phyloP scores from a whole-genome alignment of 2,113 vertebrate species.

The Rhea americana region DNA sequence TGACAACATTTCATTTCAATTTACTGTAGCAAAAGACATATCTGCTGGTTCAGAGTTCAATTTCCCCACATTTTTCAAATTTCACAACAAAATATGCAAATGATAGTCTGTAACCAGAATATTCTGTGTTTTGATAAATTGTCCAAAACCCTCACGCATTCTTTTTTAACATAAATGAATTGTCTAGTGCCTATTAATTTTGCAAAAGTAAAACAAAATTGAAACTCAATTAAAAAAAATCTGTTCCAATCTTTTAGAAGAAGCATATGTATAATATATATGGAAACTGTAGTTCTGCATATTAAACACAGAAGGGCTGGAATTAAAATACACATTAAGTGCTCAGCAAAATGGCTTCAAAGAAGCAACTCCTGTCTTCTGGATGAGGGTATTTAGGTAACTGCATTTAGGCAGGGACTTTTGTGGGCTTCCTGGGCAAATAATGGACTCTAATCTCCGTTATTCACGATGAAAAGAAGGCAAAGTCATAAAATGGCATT shows the following conservation, averaged over 20 bases:
- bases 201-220: conserved; percentile 11
- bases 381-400: not conserved
- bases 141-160: not conserved
- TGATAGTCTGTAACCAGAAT: not conserved
- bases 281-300: not conserved
- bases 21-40: not conserved
- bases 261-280: not conserved
- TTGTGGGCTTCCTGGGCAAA: conserved; percentile 29
- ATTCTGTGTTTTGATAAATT: not conserved
- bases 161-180: not conserved
- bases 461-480: conserved; percentile 27
- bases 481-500: conserved; percentile 21
- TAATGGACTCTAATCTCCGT: conserved; percentile 47
- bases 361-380: not conserved
- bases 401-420: conserved; percentile 7
- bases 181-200: not conserved
- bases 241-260: not conserved
- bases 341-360: not conserved
- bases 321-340: conserved; percentile 3
- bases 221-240: not conserved
- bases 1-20: not conserved
- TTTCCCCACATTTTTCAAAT: not conserved
- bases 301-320: conserved; percentile 3
- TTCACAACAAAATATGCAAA: conserved; percentile 3
- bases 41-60: not conserved